phyloP scores from a whole-genome alignment of 2,797 vertebrate genomes.

The Ptychadena robeensis region DNA sequence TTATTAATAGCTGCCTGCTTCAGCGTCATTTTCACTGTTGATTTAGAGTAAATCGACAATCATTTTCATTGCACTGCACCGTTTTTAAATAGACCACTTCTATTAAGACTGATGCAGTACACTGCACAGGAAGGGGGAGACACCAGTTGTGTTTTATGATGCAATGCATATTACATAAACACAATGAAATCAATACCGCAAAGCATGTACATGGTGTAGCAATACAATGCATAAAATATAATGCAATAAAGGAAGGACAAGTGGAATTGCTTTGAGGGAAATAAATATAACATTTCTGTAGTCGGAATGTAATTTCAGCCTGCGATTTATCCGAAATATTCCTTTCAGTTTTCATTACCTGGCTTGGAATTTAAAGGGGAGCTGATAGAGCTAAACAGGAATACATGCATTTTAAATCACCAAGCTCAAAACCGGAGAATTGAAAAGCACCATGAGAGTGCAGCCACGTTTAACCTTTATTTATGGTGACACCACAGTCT shows the following conservation, averaged over 20 bases:
- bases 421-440: background rate
- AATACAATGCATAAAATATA: constrained; percentile 36
- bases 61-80: background rate
- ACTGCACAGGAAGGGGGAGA: constrained; percentile 8
- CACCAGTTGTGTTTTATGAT: constrained; percentile 16
- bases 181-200: constrained; percentile 17
- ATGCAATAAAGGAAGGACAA: constrained; percentile 22
- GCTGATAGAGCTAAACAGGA: background rate
- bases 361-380: constrained; percentile 21
- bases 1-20: too few relatives aligned
- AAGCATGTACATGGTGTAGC: background rate
- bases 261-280: background rate
- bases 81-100: background rate
- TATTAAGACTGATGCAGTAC: background rate
- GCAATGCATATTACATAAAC: constrained; percentile 22
- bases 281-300: constrained; percentile 12
- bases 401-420: background rate
- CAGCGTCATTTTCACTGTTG: background rate
- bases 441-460: background rate
- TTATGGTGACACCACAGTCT: too few relatives aligned
- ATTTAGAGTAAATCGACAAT: background rate
- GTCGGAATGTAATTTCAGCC: constrained; percentile 3
- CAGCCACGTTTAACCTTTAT: background rate
- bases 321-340: constrained; percentile 22
- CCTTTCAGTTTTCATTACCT: constrained; percentile 15